Conservation (phyloP, 1,140 invertebrate genomes). For the Procambarus virginalis region DNA sequence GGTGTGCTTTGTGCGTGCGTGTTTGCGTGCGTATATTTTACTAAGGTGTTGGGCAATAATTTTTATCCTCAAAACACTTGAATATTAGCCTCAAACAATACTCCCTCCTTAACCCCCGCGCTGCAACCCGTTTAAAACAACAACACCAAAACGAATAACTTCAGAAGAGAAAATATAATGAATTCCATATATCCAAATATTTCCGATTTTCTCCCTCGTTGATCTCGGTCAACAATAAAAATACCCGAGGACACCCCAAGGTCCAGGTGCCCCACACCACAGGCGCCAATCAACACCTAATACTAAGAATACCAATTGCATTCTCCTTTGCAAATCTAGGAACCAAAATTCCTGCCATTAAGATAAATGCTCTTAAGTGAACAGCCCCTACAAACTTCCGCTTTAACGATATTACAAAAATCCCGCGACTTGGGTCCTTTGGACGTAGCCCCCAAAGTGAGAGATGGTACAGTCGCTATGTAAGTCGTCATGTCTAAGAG, state of each 20-base stretch:
- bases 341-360: slow-evolving; percentile 44
- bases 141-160: too few species aligned
- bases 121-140: too few species aligned
- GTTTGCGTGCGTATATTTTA: neutral
- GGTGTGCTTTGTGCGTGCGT: too few species aligned
- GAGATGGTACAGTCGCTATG: neutral
- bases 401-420: slow-evolving; percentile 63
- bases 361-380: slow-evolving; percentile 63
- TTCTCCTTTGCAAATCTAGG: slow-evolving; percentile 44
- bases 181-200: too few species aligned
- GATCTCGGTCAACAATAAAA: neutral
- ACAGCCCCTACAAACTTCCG: slow-evolving; percentile 54
- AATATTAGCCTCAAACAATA: too few species aligned
- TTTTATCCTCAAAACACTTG: too few species aligned
- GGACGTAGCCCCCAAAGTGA: slow-evolving; percentile 9
- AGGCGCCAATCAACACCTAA: slow-evolving; percentile 35
- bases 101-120: too few species aligned
- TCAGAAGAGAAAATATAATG: too few species aligned
- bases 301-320: slow-evolving; percentile 50
- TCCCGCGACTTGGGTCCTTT: neutral
- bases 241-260: slow-evolving; percentile 14
- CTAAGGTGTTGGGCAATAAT: neutral
- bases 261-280: slow-evolving; percentile 16
- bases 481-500: slow-evolving; percentile 28
- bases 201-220: too few species aligned